Percentiles rank a stretch among this genome's conserved stretches.
These are phyloP conservation scores for Poecilia picta DNA, from an alignment of 2,797 vertebrate genomes.

Conservation along the genomic window DNA sequence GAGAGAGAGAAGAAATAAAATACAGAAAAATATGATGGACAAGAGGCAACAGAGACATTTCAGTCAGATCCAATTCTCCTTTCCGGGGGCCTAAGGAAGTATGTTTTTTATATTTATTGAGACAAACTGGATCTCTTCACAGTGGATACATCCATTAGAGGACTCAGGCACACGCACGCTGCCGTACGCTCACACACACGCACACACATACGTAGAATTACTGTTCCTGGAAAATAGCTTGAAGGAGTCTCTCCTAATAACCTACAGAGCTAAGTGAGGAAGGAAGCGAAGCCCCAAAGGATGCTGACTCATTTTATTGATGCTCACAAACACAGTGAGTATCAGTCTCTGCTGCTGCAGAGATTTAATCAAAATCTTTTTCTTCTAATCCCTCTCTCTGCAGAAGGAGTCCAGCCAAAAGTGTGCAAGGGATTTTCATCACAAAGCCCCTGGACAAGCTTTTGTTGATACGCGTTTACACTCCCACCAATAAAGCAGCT, in stretches of 20 bases:
- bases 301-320: slow-evolving; percentile 53
- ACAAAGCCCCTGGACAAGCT: not conserved
- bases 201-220: not conserved
- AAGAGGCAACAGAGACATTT: slow-evolving; percentile 6
- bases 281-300: slow-evolving; percentile 37
- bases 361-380: slow-evolving; percentile 29
- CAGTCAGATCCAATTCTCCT: slow-evolving; percentile 7
- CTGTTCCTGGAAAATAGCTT: slow-evolving; percentile 48
- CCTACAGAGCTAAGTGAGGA: slow-evolving; percentile 36
- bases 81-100: not conserved
- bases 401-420: not conserved
- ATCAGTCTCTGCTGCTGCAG: slow-evolving; percentile 5
- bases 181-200: slow-evolving; percentile 11
- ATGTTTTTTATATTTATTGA: not conserved
- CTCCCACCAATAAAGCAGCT: not conserved
- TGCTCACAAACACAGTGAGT: slow-evolving; percentile 13
- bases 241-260: slow-evolving; percentile 48
- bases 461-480: not conserved
- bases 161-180: slow-evolving; percentile 10
- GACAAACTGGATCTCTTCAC: slow-evolving; percentile 18
- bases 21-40: not conserved
- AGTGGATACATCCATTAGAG: slow-evolving; percentile 1
- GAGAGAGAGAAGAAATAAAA: not conserved
- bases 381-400: not conserved
- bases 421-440: not conserved